Evolutionary conservation across 2,888 invertebrate species (phyloP), one percentile per base, ranked within the genome.

Genomic region (Apamea anceps): DNA sequence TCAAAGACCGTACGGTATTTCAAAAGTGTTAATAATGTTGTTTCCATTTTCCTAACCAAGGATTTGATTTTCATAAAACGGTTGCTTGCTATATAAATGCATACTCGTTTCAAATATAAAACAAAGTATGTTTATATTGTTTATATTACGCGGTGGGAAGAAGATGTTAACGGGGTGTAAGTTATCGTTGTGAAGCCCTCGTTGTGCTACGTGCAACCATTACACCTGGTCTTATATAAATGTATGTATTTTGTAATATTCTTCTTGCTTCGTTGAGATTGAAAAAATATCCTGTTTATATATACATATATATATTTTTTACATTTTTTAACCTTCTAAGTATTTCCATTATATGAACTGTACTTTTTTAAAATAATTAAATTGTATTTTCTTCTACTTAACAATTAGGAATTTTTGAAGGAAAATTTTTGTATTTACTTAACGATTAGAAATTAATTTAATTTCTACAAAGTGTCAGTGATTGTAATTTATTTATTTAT

Each of bases 121-220:
- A 85, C 85, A 85, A 85, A 85, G 85, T 88, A 85, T 81, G 86
- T 85, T 85, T 85, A 85, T 81, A 65, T 57, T 79, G 79, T 85
- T 79, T 85, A 82, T 85, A 87, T 80, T 80, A 80, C 74, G 54
- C 54, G 45, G 85, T 66, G 76, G 75, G 73, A 85, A 79, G 75
- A 37, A 85, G 82, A 85, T 88, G 86, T 88, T 85, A 85, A 85
- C 88, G 85, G 88, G 15, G 82, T 85, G 85, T 85, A 85, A 85
- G 88, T 85, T 85, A 85, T 88, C 70, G 85, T 66, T n/a, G 42
- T 37, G 51, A 68, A 76, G 71, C 73, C 75, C 75, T 84, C 67
- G 74, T 66, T 66, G 72, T 85, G 28, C 77, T 72, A 63, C 86
- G 81, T 88, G 77, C 75, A 25, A 73, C 77, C 86, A 85, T 88